These are phyloP conservation scores for Podocnemis expansa DNA, from an alignment of 2,113 vertebrate species.

Conservation along the genomic window DNA sequence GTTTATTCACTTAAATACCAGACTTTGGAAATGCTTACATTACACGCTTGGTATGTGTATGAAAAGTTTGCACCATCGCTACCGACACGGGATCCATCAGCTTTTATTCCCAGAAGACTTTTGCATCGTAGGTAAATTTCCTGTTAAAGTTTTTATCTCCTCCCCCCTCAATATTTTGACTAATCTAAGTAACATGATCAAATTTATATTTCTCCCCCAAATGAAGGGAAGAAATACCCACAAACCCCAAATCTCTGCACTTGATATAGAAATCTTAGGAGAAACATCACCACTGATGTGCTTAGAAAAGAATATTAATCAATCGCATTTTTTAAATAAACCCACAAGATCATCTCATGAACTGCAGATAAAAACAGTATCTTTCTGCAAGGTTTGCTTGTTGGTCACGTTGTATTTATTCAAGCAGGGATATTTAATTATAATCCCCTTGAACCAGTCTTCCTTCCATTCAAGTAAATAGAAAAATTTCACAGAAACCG, in stretches of 20 bases:
- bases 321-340: not conserved
- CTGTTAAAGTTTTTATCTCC: not conserved
- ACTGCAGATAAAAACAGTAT: not conserved
- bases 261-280: not conserved
- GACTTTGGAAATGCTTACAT: not conserved
- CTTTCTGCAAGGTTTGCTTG: not conserved
- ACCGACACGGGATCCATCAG: not conserved
- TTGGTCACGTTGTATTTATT: not conserved
- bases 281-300: not conserved
- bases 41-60: accelerated
- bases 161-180: not conserved
- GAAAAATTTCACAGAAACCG: not conserved
- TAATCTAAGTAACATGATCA: not conserved
- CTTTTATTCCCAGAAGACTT: not conserved
- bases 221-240: not conserved
- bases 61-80: not conserved
- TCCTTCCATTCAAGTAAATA: not conserved
- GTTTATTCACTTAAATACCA: not conserved
- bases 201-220: not conserved
- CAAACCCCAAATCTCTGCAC: not conserved
- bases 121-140: not conserved
- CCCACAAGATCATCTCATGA: not conserved
- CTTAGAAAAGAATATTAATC: not conserved
- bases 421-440: not conserved
- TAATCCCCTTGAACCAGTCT: not conserved